Conservation (phyloP, 2,888 invertebrate species). For the Tachina grossa region DNA sequence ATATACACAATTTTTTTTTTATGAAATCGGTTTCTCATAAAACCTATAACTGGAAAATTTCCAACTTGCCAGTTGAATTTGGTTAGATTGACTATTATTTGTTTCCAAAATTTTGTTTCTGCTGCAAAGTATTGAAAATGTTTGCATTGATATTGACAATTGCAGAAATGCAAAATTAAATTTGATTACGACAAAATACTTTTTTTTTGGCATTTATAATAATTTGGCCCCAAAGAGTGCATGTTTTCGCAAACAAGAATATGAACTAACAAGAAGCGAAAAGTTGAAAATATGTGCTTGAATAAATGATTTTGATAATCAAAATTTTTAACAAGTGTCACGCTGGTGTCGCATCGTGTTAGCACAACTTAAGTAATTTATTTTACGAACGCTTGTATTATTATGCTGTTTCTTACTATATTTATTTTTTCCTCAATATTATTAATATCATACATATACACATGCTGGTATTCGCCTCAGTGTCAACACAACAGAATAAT, state of each 20-base stretch:
- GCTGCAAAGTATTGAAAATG: too few species aligned
- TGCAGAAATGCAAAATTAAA: too few species aligned
- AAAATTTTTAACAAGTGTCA: conserved; percentile 27
- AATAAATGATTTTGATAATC: conserved; percentile 33
- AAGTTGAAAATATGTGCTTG: neutral
- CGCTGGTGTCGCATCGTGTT: conserved; percentile 11
- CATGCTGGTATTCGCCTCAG: conserved; percentile 2
- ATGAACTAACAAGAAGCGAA: conserved; percentile 28
- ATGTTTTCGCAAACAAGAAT: neutral
- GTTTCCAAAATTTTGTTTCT: too few species aligned
- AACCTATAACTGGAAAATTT: too few species aligned
- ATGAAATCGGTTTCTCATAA: too few species aligned
- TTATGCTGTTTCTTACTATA: neutral
- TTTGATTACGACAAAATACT: too few species aligned
- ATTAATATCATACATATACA: neutral
- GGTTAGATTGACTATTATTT: too few species aligned
- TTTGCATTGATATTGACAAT: too few species aligned
- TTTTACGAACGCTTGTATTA: neutral
- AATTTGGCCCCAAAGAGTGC: too few species aligned
- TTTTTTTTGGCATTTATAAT: too few species aligned
- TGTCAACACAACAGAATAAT: conserved; percentile 20
- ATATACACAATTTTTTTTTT: neutral
- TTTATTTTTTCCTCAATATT: neutral
- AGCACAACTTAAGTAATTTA: conserved; percentile 22
- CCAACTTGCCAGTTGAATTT: too few species aligned